Evolutionary conservation across 2,113 vertebrate genomes (phyloP).

Genomic region (Petroica traversi): DNA sequence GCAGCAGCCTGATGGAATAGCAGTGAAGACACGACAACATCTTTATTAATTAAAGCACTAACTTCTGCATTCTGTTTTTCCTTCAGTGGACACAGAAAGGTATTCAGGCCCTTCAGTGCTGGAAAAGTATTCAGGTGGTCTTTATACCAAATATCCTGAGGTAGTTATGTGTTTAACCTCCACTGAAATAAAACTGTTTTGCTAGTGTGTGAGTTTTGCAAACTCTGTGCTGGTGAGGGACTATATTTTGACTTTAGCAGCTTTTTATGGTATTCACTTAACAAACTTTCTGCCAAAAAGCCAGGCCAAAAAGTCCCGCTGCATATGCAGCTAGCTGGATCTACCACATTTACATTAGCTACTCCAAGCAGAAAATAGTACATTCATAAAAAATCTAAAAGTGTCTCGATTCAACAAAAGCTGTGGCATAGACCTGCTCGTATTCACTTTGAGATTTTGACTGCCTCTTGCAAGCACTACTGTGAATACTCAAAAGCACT

Average conservation of each 20-base stretch:
- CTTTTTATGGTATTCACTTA: not conserved
- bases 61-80: not conserved
- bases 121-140: not conserved
- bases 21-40: not conserved
- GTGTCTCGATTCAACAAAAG: not conserved
- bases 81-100: not conserved
- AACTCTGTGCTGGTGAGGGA: no score
- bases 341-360: not conserved
- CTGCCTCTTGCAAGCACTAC: constrained; percentile 37
- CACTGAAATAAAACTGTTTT: not conserved
- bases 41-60: not conserved
- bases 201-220: not conserved
- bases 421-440: not conserved
- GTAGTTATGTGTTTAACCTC: not conserved
- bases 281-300: not conserved
- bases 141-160: not conserved
- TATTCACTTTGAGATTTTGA: not conserved
- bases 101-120: not conserved
- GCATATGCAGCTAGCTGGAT: not conserved
- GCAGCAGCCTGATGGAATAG: not conserved
- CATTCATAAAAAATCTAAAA: not conserved
- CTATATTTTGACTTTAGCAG: not conserved
- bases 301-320: not conserved
- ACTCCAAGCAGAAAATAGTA: not conserved
- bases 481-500: constrained; percentile 65